phyloP scores from a whole-genome alignment of 2,888 invertebrate species.

The Hydrotaea diabolus region DNA sequence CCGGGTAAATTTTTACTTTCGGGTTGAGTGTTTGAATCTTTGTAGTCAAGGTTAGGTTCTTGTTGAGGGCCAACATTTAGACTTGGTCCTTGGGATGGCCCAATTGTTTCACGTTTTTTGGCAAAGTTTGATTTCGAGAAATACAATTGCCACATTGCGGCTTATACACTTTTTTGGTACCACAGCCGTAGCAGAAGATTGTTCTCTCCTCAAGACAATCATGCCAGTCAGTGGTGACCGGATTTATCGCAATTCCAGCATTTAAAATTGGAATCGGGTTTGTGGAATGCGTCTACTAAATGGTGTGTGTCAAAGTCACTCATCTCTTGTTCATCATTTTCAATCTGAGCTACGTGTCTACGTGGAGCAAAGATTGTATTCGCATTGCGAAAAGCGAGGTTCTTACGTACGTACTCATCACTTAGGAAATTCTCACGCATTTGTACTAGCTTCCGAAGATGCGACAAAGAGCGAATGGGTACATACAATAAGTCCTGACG shows the following conservation, averaged over 20 bases:
- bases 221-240: conserved; percentile 41
- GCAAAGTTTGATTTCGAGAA: neutral
- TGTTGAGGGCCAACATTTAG: neutral
- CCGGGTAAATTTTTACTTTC: neutral
- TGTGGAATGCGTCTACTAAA: neutral
- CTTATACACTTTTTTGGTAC: conserved; percentile 12
- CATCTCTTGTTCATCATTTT: neutral
- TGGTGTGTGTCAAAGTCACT: neutral
- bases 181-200: conserved; percentile 58
- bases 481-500: too few species aligned
- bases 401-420: too few species aligned
- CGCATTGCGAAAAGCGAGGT: neutral
- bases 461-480: too few species aligned
- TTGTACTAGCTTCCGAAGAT: too few species aligned
- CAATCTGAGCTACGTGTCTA: too few species aligned
- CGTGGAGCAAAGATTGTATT: neutral
- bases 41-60: neutral
- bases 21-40: too few species aligned
- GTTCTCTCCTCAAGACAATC: conserved; percentile 33
- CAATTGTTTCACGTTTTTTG: too few species aligned
- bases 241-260: conserved; percentile 51
- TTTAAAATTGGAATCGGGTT: neutral
- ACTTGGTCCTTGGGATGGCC: too few species aligned
- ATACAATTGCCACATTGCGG: conserved; percentile 13
- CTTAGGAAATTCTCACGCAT: too few species aligned